Evolutionary conservation across 2,113 vertebrate genomes (phyloP).

Genomic region (Ptilorrhoa leucosticta): DNA sequence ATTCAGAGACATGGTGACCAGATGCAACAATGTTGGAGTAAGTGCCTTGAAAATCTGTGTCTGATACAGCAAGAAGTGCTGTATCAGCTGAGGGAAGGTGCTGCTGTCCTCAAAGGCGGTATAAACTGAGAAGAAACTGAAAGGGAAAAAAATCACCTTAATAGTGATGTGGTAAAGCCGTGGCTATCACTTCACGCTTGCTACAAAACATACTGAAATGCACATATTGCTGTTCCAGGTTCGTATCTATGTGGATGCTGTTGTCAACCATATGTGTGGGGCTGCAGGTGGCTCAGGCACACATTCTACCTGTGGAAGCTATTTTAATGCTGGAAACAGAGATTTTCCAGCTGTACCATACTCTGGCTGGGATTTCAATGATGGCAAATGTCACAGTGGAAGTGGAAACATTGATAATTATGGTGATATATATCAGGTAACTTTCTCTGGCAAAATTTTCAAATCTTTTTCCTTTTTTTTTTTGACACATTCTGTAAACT

Average conservation of each 20-base stretch:
- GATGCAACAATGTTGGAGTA: constrained; percentile 94
- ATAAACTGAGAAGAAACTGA: not conserved
- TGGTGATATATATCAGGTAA: constrained; percentile 81
- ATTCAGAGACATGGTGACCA: constrained; percentile 89
- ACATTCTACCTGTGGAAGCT: constrained; percentile 79
- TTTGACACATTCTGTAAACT: not conserved
- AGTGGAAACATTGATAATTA: constrained; percentile 85
- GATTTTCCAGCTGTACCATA: constrained; percentile 86
- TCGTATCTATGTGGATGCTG: constrained; percentile 73
- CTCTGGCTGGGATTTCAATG: constrained; percentile 84
- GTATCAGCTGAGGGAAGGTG: not conserved
- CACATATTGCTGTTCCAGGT: constrained; percentile 60
- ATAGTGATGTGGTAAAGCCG: not conserved
- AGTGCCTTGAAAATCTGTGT: constrained; percentile 26
- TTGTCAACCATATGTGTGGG: constrained; percentile 86
- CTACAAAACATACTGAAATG: not conserved
- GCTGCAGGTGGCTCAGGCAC: constrained; percentile 73
- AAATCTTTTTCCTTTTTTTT: accelerated
- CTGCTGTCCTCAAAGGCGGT: not conserved
- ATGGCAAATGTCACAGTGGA: constrained; percentile 78
- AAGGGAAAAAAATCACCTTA: not conserved
- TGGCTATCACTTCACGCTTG: not conserved
- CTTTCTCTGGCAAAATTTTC: not conserved
- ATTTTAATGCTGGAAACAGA: constrained; percentile 74
- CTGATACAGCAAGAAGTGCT: not conserved